These are phyloP conservation scores for Dysmachus trigonus DNA, from an alignment of 2,888 invertebrate genomes.

Conservation along the genomic window DNA sequence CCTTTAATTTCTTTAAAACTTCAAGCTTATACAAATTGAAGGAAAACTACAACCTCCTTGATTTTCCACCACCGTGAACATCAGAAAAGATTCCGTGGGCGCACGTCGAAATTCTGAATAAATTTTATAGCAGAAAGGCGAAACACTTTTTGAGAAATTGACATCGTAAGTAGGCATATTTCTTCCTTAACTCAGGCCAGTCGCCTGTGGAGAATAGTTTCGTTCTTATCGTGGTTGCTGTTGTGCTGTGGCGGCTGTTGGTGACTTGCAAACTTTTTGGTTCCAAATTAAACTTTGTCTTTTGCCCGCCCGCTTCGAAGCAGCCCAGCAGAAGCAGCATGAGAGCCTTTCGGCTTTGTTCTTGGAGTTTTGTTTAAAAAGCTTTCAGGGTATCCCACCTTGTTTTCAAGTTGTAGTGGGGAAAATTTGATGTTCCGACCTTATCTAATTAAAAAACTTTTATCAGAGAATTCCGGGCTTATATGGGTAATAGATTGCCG, in stretches of 20 bases:
- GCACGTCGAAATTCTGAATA: not conserved
- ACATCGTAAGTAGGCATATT: not conserved
- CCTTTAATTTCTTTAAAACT: not conserved
- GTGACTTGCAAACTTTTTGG: not conserved
- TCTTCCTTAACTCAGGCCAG: not conserved
- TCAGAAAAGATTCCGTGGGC: not conserved
- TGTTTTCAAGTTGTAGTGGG: not conserved
- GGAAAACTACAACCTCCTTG: not conserved
- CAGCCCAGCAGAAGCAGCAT: not conserved
- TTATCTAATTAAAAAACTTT: slow-evolving; percentile 25
- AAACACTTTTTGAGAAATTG: not conserved
- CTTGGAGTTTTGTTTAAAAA: not conserved
- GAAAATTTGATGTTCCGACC: not conserved
- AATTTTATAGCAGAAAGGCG: not conserved
- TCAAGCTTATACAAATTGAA: not conserved
- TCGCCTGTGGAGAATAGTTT: not conserved
- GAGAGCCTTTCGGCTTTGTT: not conserved
- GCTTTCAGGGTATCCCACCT: not conserved
- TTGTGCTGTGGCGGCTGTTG: not conserved
- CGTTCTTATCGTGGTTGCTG: slow-evolving; percentile 1
- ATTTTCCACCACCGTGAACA: not conserved
- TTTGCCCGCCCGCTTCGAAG: not conserved
- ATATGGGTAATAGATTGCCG: not conserved
- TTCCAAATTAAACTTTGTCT: slow-evolving; percentile 29
- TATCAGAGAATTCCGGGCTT: not conserved